Evolutionary conservation across 2,797 vertebrate genomes (phyloP).

Genomic region (Anguilla pacifica): DNA sequence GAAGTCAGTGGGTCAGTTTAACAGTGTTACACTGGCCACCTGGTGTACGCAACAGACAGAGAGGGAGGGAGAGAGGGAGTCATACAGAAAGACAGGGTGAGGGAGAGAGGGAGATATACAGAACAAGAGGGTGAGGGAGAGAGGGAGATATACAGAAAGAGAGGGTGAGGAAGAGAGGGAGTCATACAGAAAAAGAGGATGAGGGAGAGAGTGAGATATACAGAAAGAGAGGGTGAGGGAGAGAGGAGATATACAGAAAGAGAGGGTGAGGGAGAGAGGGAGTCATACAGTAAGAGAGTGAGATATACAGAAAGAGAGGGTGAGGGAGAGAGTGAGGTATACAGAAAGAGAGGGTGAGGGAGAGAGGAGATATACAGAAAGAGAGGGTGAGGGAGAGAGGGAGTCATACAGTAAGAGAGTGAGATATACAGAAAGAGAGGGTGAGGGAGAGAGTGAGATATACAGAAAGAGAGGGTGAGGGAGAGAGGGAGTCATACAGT

Average conservation of each 20-base stretch:
- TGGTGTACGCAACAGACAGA: neutral
- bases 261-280: neutral
- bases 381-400: neutral
- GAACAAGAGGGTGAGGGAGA: neutral
- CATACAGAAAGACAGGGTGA: neutral
- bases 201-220: neutral
- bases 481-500: constrained; percentile 12
- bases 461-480: constrained; percentile 8
- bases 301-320: neutral
- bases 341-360: constrained; percentile 2
- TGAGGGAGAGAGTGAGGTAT: constrained; percentile 11
- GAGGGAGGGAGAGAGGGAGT: constrained; percentile 22
- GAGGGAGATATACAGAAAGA: neutral
- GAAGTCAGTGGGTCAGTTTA: neutral
- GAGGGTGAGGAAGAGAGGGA: constrained; percentile 15
- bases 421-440: neutral
- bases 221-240: neutral
- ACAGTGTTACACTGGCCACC: neutral
- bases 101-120: constrained; percentile 9
- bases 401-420: too few relatives aligned
- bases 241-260: neutral
- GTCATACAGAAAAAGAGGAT: too few relatives aligned
- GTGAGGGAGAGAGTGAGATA: too few relatives aligned
- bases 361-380: neutral
- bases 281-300: neutral